These are phyloP conservation scores for Netelia virgata DNA, from an alignment of 2,888 invertebrate genomes.

Conservation along the genomic window DNA sequence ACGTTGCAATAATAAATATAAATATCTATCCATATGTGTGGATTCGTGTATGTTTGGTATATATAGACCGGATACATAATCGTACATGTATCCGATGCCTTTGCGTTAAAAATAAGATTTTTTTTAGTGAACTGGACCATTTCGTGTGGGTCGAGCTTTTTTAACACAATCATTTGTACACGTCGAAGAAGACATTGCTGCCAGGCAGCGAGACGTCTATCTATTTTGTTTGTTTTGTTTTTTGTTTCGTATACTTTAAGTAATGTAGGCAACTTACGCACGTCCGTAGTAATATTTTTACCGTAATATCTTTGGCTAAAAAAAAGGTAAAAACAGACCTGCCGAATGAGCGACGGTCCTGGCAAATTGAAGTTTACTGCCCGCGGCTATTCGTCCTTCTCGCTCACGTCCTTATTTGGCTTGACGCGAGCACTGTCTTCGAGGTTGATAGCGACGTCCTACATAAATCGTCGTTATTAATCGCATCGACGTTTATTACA, in stretches of 20 bases:
- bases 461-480: constrained; percentile 14
- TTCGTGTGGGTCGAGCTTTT: constrained; percentile 49
- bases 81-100: constrained; percentile 20
- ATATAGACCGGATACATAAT: constrained; percentile 67
- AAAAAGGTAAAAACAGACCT: constrained; percentile 70
- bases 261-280: constrained; percentile 41
- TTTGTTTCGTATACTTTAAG: constrained; percentile 52
- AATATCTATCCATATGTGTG: constrained; percentile 65
- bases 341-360: constrained; percentile 56
- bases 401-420: constrained; percentile 53
- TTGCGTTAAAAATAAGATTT: constrained; percentile 69
- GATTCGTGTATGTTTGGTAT: constrained; percentile 59
- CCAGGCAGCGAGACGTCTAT: constrained; percentile 37
- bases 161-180: constrained; percentile 66
- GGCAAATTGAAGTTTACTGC: constrained; percentile 20
- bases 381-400: constrained; percentile 61
- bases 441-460: constrained; percentile 77
- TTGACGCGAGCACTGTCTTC: constrained; percentile 68
- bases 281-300: constrained; percentile 18
- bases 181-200: constrained; percentile 32
- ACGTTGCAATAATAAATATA: constrained; percentile 77
- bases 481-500: neutral
- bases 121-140: constrained; percentile 72
- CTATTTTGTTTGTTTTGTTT: constrained; percentile 19
- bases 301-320: constrained; percentile 80